These are phyloP conservation scores for Misgurnus anguillicaudatus DNA, from an alignment of 2,113 vertebrate species.

Conservation along the genomic window DNA sequence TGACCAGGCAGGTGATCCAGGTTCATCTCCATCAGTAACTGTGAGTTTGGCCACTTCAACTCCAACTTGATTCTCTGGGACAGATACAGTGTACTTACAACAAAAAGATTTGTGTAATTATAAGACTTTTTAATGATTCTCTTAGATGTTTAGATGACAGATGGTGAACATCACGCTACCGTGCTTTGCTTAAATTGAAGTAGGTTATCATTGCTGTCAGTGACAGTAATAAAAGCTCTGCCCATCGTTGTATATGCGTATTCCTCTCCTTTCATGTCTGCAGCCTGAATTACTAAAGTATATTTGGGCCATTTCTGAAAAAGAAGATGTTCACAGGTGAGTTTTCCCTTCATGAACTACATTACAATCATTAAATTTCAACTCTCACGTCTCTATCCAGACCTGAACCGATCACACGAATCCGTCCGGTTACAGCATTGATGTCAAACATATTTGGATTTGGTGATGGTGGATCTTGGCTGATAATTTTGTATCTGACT, in stretches of 20 bases:
- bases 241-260: conserved; percentile 54
- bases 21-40: conserved; percentile 76
- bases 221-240: conserved; percentile 73
- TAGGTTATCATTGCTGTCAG: conserved; percentile 72
- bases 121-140: too few species aligned
- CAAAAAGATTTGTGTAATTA: neutral
- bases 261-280: conserved; percentile 71
- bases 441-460: conserved; percentile 73
- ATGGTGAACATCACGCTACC: conserved; percentile 66
- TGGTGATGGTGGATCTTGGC: conserved; percentile 62
- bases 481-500: conserved; percentile 70
- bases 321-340: neutral
- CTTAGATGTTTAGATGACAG: neutral
- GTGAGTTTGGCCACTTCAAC: conserved; percentile 66
- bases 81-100: conserved; percentile 71
- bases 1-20: conserved; percentile 65
- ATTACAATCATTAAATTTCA: neutral
- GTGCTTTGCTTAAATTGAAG: conserved; percentile 68
- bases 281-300: conserved; percentile 72
- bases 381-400: conserved; percentile 78
- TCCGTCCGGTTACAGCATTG: conserved; percentile 64
- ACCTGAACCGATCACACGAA: conserved; percentile 70
- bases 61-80: conserved; percentile 73
- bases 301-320: conserved; percentile 73
- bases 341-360: neutral